Evolutionary conservation across 2,888 invertebrate species (phyloP).

Genomic region (Lasioglossum leucozonium): DNA sequence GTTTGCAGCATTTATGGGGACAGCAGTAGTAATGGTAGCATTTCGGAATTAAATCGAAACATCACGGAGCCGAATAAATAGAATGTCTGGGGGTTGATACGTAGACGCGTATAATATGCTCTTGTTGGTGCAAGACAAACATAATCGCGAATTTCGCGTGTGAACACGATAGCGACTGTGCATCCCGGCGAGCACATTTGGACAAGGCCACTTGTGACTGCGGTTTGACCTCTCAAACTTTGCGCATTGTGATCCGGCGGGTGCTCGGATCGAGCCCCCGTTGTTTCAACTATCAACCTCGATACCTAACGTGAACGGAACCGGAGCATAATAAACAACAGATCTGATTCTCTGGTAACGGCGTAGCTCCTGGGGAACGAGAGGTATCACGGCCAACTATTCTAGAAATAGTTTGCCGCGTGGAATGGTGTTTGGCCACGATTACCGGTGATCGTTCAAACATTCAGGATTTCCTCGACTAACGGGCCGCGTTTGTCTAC

Average conservation of each 20-base stretch:
- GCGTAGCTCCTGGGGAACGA: slow-evolving; percentile 5
- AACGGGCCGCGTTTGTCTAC: slow-evolving; percentile 42
- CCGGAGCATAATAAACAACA: slow-evolving; percentile 38
- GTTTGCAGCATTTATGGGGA: not conserved
- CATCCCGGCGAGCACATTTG: not conserved
- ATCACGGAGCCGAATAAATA: not conserved
- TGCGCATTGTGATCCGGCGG: slow-evolving; percentile 33
- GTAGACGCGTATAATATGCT: not conserved
- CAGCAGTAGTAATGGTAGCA: not conserved
- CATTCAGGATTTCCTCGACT: slow-evolving; percentile 7
- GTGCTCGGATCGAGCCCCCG: slow-evolving; percentile 25
- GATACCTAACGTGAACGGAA: slow-evolving; percentile 26
- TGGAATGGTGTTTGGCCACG: slow-evolving; percentile 21
- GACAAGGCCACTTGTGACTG: slow-evolving; percentile 44
- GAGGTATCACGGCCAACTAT: slow-evolving; percentile 21
- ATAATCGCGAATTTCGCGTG: not conserved
- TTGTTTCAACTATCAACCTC: slow-evolving; percentile 40
- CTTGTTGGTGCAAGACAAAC: not conserved
- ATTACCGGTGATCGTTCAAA: not conserved
- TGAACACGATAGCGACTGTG: slow-evolving; percentile 15
- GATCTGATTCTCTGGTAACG: slow-evolving; percentile 30
- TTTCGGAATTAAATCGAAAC: not conserved
- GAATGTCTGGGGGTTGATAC: not conserved
- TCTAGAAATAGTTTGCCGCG: slow-evolving; percentile 22
- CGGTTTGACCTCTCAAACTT: slow-evolving; percentile 47